Evolutionary conservation across 1,140 invertebrate genomes (phyloP).

Genomic region (Trachymyrmex cornetzi): DNA sequence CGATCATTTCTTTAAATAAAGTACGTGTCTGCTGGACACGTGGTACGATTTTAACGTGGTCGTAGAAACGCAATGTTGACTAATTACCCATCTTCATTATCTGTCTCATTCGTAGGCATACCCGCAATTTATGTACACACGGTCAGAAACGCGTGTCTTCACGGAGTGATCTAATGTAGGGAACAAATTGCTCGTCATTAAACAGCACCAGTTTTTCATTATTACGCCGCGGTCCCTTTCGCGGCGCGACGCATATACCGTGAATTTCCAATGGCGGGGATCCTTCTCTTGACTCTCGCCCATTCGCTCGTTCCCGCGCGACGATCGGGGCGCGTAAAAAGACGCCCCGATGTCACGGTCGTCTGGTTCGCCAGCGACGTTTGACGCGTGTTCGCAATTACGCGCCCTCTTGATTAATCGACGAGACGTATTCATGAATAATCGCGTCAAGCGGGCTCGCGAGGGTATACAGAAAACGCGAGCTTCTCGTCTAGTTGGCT

Average conservation of each 20-base stretch:
- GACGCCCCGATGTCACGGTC: constrained; percentile 34
- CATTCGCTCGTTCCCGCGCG: neutral
- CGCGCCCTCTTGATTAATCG: constrained; percentile 56
- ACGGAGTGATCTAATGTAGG: constrained; percentile 32
- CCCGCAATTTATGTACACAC: constrained; percentile 40
- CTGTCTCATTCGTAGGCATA: constrained; percentile 33
- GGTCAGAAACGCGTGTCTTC: constrained; percentile 34
- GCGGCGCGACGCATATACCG: neutral
- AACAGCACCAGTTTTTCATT: constrained; percentile 41
- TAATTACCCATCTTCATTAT: constrained; percentile 51
- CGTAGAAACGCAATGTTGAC: constrained; percentile 10
- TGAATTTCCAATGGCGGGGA: neutral
- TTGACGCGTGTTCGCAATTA: constrained; percentile 63
- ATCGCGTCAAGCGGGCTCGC: neutral
- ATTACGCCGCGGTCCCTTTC: neutral
- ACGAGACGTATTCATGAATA: constrained; percentile 46
- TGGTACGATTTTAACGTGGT: neutral
- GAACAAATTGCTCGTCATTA: constrained; percentile 53
- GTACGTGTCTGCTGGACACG: neutral
- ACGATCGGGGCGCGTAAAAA: neutral
- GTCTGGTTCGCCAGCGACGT: constrained; percentile 44
- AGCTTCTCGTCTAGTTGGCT: constrained; percentile 40
- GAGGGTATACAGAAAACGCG: neutral
- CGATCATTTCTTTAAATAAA: neutral
- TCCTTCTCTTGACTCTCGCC: neutral